Base-by-base conservation (phyloP, 2,113 vertebrate genomes). In the Pelecanus crispus region DNA sequence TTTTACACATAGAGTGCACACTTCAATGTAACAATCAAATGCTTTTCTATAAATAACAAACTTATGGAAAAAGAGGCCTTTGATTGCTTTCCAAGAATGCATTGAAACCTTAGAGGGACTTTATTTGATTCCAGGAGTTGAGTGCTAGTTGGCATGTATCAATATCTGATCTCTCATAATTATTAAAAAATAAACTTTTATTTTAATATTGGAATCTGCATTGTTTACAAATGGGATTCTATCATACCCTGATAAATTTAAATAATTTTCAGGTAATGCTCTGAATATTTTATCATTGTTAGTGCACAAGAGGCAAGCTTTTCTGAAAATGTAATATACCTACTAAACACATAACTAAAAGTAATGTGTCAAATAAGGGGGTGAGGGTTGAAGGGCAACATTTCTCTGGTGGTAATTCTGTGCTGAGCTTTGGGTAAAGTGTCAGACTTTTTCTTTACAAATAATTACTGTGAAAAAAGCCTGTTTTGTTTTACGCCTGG, bases 21-120 rank as follows among this genome's bases (percentile, higher is more conserved):
- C 97, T 98, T 98, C 97, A 97, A 97, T 98, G 90, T 94, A 97
- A 97, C 97, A 97, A 95, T 98, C 97, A 97, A 97, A 97, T 97
- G 95, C 94, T 97, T 98, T 97, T 98, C 96, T 97, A 98, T 98
- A 98, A 98, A 98, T 97, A 98, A 97, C 97, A 95, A 97, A 97
- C 96, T 98, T 97, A 96, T 94, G 87, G 96, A 96, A 97, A 97
- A 96, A 84, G 40, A 77, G 79, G 67, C 81, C 86, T 97, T 97
- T 98, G 97, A 98, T 98, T 97, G 90, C 94, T 97, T 97, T 97
- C 97, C 97, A 97, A 95, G 96, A 97, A 98, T 95, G 95, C 92
- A 86, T 61, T 86, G 94, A 95, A 97, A 97, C 62, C 45, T 97
- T 97, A 97, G 92, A 94, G 81, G 95, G 82, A 80, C 70, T 90